Conservation (phyloP, 2,797 vertebrate species). For the Anguilla marmorata region DNA sequence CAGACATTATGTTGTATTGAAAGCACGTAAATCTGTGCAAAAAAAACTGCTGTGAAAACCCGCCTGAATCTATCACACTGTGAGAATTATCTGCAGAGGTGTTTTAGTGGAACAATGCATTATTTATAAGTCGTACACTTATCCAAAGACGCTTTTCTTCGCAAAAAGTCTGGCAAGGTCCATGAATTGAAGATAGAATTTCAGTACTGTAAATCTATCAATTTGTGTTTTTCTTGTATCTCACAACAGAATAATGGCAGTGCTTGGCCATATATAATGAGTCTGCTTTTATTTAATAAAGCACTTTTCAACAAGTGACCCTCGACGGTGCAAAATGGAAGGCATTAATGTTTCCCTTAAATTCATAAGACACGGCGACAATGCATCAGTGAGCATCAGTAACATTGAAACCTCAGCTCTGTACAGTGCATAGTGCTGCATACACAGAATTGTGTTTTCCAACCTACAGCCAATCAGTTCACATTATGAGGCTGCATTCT, state of each 20-base stretch:
- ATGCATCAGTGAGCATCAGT: neutral
- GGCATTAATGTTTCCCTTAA: neutral
- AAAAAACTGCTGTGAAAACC: neutral
- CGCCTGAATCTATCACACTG: neutral
- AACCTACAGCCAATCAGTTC: neutral
- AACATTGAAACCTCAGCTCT: neutral
- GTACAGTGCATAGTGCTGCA: neutral
- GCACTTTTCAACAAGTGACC: neutral
- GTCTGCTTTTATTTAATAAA: neutral
- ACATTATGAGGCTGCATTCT: neutral
- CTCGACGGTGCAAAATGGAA: neutral
- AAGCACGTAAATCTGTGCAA: neutral
- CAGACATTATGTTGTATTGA: neutral
- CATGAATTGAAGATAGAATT: constrained; percentile 4
- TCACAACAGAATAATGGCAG: neutral
- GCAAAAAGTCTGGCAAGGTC: neutral
- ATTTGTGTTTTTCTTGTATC: neutral
- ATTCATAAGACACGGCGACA: neutral
- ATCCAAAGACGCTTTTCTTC: neutral
- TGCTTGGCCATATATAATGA: neutral
- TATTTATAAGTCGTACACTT: constrained; percentile 21
- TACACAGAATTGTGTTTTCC: neutral
- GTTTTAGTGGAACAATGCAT: neutral
- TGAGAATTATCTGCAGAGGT: constrained; percentile 1
- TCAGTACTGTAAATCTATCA: neutral